Evolutionary conservation across 2,888 invertebrate genomes (phyloP), one percentile per base, ranked within the genome.

Genomic region (Eustalomyia histrio): DNA sequence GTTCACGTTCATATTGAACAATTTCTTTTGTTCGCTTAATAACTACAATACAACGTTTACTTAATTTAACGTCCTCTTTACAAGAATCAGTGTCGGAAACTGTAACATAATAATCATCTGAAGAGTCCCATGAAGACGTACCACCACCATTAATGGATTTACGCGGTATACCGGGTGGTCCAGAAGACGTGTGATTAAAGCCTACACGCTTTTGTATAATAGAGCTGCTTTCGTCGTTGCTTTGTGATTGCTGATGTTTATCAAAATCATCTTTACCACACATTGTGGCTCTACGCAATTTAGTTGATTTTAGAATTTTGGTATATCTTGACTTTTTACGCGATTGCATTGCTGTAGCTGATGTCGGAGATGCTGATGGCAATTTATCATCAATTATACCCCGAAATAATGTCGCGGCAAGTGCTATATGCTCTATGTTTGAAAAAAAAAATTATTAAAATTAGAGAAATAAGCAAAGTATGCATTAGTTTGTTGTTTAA

Each of bases 21-120:
- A 81, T 1, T 29, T 81, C 78, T 33, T 74, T 47, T 6, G 69
- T 60, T 33, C 71, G 74, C 55, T 21, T 57, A 33, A 74, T 65
- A 10, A 78, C 57, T 60, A 74, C 81, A 0, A 47, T 47, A 74
- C 81, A 81, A 65, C 61, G 72, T 50, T 79, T 79, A 14, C 55
- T 52, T n/a, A 79, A 50, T 73, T 79, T 74, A 16, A n/a, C 64
- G 55, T 75, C 74, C 21, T 75, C 60, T 7, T 61, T 68, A 61
- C 52, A 71, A 8, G 50, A 65, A 35, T 53, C 75, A 1, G 69
- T 53, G 58, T 69, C 65, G 0, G 69, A 76, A 4, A 35, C 35
- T 1, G 43, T 63, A 68, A 63, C 67, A 57, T 35, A 67, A 67
- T 43, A 65, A 18, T 76, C 80, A 52, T 72, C 63, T 10, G 71